Base-by-base conservation (phyloP, 2,797 vertebrate species). In the Cottoperca gobio region DNA sequence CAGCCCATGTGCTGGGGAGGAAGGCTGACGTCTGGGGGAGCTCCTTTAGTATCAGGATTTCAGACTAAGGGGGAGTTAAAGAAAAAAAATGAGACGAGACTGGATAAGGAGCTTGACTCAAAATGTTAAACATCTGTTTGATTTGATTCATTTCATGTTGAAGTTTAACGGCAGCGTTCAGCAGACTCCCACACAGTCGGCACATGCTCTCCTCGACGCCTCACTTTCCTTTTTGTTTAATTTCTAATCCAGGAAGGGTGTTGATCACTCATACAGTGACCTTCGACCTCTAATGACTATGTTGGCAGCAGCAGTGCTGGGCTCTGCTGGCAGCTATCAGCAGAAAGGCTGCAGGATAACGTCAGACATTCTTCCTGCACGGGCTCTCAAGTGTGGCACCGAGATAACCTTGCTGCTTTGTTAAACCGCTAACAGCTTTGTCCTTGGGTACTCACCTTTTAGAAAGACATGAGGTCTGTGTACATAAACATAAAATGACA, bases 291-390 rank as follows among this genome's bases (percentile, higher is more conserved):
- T 31, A 2, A 42, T 54, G 58, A 62, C 65, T 52, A 1, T 54
- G 50, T 55, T 85, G 71, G 65, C 80, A 73, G 60, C 0, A 6
- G 71, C 24, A 42, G 46, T 26, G 49, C 57, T 2, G 57, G 57
- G 54, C 53, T 61, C 23, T 49, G 70, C 79, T 72, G 73, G 61
- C 59, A 78, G 73, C 40, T 75, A 76, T 78, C 54, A 46, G 80
- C 58, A 78, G 73, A 81, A 76, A 69, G 54, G 50, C 82, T 81
- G 59, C 6, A 1, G 45, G 73, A 67, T 86, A 66, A 85, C 70
- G 26, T 91, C 83, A 87, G 74, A 42, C 88, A 81, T 90, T 90
- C 87, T 80, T 86, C 65, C 76, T 55, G 79, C 57, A 37, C 76
- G 78, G 83, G 40, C 78, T 78, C 74, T 88, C 39, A 65, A 88